A percentile compares a stretch with the other conserved stretches of the same genome.
phyloP scores from a whole-genome alignment of 2,888 invertebrate genomes.

The Drosophila incognita region DNA sequence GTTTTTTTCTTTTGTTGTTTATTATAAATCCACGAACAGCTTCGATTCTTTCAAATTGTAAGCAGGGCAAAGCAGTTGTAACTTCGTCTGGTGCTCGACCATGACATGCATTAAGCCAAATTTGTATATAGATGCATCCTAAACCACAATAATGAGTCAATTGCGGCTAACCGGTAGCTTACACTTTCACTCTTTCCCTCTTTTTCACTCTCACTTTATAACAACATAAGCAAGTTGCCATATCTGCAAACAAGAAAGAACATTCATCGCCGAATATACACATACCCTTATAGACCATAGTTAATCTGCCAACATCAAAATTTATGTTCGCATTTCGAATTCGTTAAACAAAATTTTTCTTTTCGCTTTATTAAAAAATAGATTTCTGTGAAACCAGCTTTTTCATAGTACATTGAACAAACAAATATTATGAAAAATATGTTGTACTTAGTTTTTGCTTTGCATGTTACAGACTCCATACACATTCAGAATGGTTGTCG shows the following conservation, averaged over 20 bases:
- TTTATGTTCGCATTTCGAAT: neutral
- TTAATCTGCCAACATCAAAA: neutral
- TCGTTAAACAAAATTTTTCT: neutral
- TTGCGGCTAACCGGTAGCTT: constrained; percentile 7
- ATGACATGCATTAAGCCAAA: constrained; percentile 13
- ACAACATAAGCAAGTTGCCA: constrained; percentile 37
- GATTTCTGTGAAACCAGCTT: neutral
- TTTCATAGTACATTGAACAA: neutral
- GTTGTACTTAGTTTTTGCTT: neutral
- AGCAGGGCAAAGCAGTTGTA: constrained; percentile 4
- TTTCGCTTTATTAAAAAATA: neutral
- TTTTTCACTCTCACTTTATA: constrained; percentile 34
- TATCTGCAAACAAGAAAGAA: constrained; percentile 20
- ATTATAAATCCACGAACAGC: constrained; percentile 7
- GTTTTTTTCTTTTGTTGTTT: constrained; percentile 36
- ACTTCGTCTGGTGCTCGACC: constrained; percentile 2
- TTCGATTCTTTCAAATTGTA: constrained; percentile 1
- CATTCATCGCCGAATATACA: neutral
- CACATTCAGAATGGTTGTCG: constrained; percentile 84
- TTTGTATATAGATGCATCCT: constrained; percentile 1
- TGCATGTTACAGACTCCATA: constrained; percentile 61
- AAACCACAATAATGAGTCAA: constrained; percentile 11
- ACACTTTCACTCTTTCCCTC: constrained; percentile 26
- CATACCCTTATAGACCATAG: neutral
- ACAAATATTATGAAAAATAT: neutral